A percentile compares a stretch with the other conserved stretches of the same genome.
Evolutionary conservation across 1,140 invertebrate genomes (phyloP).

Genomic region (Panonychus citri): DNA sequence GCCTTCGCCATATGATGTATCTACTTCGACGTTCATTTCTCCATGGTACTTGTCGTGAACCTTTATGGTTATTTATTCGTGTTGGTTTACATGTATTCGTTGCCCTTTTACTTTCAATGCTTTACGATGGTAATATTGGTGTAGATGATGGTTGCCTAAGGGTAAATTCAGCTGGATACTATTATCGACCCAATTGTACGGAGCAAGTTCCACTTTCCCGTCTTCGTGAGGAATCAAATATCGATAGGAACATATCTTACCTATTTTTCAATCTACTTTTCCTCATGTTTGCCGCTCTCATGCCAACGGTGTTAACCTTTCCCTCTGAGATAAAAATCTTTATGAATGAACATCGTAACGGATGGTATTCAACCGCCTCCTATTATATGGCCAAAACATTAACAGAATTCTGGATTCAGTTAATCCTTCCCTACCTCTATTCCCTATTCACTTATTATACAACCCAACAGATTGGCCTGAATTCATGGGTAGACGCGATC

Average conservation of each 20-base stretch:
- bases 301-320: conserved; percentile 9
- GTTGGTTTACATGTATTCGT: background rate
- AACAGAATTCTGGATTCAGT: conserved; percentile 19
- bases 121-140: conserved; percentile 1
- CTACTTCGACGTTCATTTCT: background rate
- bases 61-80: background rate
- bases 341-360: conserved; percentile 17
- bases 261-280: conserved; percentile 6
- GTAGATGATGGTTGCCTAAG: background rate
- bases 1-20: background rate
- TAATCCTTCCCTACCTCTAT: conserved; percentile 1
- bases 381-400: conserved; percentile 20
- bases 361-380: conserved; percentile 17
- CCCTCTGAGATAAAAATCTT: conserved; percentile 16
- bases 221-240: background rate
- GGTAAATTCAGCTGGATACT: background rate
- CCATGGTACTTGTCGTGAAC: background rate
- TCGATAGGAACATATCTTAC: background rate
- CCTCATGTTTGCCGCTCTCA: conserved; percentile 1
- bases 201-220: background rate
- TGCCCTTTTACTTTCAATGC: background rate
- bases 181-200: background rate
- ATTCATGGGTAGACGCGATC: background rate
- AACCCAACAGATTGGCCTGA: background rate
- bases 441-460: background rate